Conservation (phyloP, 2,888 invertebrate species). For the Agonopterix heracliana region DNA sequence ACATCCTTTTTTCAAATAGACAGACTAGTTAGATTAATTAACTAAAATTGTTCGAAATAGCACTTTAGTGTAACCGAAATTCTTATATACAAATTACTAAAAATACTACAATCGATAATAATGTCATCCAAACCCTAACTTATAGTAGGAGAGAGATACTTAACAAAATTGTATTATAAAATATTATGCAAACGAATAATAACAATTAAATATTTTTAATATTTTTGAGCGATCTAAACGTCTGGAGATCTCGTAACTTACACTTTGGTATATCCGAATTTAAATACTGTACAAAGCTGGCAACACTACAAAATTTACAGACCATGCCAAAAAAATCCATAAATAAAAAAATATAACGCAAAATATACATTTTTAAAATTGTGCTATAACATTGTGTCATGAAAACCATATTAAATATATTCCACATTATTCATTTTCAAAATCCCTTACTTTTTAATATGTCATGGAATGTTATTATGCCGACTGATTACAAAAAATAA, state of each 20-base stretch:
- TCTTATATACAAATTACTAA: slow-evolving; percentile 28
- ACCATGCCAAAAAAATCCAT: too few relatives aligned
- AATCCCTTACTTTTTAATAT: too few relatives aligned
- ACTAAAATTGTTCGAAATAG: slow-evolving; percentile 38
- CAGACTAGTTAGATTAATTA: slow-evolving; percentile 34
- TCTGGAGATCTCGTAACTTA: slow-evolving; percentile 48
- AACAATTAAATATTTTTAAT: slow-evolving; percentile 16
- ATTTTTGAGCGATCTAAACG: slow-evolving; percentile 37
- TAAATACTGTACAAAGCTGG: too few relatives aligned
- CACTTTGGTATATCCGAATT: slow-evolving; percentile 49
- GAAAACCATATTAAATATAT: too few relatives aligned
- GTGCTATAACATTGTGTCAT: too few relatives aligned
- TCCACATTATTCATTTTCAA: too few relatives aligned
- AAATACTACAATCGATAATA: background rate
- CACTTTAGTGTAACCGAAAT: slow-evolving; percentile 14
- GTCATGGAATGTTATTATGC: too few relatives aligned
- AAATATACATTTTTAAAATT: too few relatives aligned
- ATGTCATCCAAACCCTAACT: background rate
- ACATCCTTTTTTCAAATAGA: background rate
- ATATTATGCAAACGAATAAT: slow-evolving; percentile 5
- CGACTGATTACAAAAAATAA: too few relatives aligned
- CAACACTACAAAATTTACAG: too few relatives aligned
- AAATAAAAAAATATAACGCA: too few relatives aligned
- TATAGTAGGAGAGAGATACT: slow-evolving; percentile 5
- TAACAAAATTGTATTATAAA: slow-evolving; percentile 13